Conservation (phyloP, 2,888 invertebrate species). For the Agonopterix heracliana region DNA sequence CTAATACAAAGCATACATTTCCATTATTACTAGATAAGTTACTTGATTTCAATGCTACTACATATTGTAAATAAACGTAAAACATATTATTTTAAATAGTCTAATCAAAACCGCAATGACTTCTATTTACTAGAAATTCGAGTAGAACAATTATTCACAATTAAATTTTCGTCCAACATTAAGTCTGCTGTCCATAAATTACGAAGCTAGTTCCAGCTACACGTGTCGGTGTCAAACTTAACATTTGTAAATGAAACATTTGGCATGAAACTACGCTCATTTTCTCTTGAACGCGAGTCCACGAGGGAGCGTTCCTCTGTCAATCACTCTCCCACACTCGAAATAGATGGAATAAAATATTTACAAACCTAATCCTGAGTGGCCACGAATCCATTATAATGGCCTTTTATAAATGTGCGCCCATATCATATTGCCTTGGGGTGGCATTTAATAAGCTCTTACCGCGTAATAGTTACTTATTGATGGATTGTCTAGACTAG, state of each 20-base stretch:
- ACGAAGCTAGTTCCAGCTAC: background rate
- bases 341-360: slow-evolving; percentile 67
- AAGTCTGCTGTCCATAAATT: too few relatives aligned
- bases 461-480: slow-evolving; percentile 58
- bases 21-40: too few relatives aligned
- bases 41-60: too few relatives aligned
- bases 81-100: too few relatives aligned
- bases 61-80: too few relatives aligned
- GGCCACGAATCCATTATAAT: slow-evolving; percentile 56
- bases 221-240: slow-evolving; percentile 1
- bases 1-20: too few relatives aligned
- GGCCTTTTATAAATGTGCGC: slow-evolving; percentile 49
- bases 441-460: slow-evolving; percentile 47
- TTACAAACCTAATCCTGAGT: slow-evolving; percentile 65
- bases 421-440: slow-evolving; percentile 44
- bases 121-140: too few relatives aligned
- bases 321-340: slow-evolving; percentile 57
- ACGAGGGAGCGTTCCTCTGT: slow-evolving; percentile 47
- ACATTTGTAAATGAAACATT: slow-evolving; percentile 4
- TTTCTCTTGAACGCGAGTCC: slow-evolving; percentile 22
- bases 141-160: too few relatives aligned
- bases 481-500: slow-evolving; percentile 59
- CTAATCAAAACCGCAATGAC: too few relatives aligned
- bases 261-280: slow-evolving; percentile 8
- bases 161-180: too few relatives aligned